Evolutionary conservation across 2,888 invertebrate species (phyloP).

Genomic region (Pristionchus arcanus): DNA sequence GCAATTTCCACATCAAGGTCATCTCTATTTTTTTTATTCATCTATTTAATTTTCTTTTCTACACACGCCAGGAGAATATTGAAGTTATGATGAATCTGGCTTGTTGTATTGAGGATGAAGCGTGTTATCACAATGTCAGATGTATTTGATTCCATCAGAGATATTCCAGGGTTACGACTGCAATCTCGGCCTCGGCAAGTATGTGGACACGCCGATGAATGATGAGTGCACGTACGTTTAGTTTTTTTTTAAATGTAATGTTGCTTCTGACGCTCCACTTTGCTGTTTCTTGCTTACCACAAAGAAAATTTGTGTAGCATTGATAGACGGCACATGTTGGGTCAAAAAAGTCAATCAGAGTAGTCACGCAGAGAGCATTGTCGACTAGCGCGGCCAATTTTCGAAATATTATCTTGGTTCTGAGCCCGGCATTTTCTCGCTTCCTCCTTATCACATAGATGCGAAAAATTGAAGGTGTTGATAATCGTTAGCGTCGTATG

Average conservation of each 20-base stretch:
- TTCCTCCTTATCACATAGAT: no score
- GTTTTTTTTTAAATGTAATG: background rate
- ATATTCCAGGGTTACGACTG: slow-evolving; percentile 77
- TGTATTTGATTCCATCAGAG: slow-evolving; percentile 64
- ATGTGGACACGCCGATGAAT: slow-evolving; percentile 75
- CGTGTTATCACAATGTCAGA: background rate
- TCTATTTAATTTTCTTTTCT: background rate
- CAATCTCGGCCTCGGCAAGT: slow-evolving; percentile 78
- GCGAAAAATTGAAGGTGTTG: background rate
- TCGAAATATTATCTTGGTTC: background rate
- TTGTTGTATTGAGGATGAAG: slow-evolving; percentile 52
- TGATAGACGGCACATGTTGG: no score
- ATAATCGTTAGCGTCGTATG: background rate
- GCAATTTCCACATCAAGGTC: slow-evolving; percentile 67
- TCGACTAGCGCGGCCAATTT: no score
- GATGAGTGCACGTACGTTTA: slow-evolving; percentile 71
- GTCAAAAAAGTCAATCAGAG: no score
- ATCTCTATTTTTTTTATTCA: background rate
- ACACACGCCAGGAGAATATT: no score
- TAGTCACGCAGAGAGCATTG: no score
- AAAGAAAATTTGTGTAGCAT: background rate
- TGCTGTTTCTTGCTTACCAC: background rate
- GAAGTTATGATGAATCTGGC: background rate
- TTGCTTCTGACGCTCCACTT: background rate
- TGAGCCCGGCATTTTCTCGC: background rate